These are phyloP conservation scores for Petrocephalus schoutedeni DNA, from an alignment of 2,797 vertebrate genomes.

Conservation along the genomic window DNA sequence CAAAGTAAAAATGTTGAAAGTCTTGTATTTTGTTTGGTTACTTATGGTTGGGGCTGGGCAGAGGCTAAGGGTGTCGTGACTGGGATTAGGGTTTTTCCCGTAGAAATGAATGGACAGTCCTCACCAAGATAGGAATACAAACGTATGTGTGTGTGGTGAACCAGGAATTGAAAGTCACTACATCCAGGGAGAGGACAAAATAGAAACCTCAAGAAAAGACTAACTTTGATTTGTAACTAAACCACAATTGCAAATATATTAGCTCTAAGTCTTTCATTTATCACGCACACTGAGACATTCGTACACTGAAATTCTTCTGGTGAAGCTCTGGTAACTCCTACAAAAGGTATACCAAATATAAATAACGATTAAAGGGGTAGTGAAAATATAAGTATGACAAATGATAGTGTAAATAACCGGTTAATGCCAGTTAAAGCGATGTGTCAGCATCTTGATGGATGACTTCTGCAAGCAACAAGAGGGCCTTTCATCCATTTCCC, in stretches of 20 bases:
- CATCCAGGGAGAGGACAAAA: background rate
- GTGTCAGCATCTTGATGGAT: background rate
- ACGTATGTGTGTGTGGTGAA: background rate
- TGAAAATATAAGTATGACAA: background rate
- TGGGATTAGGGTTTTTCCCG: too few species aligned
- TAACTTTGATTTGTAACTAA: background rate
- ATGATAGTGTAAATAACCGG: background rate
- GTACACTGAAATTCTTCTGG: background rate
- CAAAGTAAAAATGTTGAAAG: too few species aligned
- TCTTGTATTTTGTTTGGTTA: too few species aligned
- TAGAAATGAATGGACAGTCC: too few species aligned
- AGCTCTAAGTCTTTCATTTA: background rate
- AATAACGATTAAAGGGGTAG: background rate
- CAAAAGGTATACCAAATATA: background rate
- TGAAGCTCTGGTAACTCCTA: background rate
- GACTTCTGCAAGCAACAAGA: background rate
- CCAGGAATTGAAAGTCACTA: background rate
- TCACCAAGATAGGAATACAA: too few species aligned
- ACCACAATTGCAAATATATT: background rate
- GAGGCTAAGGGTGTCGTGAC: too few species aligned
- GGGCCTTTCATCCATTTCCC: background rate
- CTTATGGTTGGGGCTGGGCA: too few species aligned
- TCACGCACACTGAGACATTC: background rate
- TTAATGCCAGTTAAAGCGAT: background rate
- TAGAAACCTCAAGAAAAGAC: background rate